phyloP scores from a whole-genome alignment of 2,113 vertebrate genomes.

The Oncorhynchus nerka region DNA sequence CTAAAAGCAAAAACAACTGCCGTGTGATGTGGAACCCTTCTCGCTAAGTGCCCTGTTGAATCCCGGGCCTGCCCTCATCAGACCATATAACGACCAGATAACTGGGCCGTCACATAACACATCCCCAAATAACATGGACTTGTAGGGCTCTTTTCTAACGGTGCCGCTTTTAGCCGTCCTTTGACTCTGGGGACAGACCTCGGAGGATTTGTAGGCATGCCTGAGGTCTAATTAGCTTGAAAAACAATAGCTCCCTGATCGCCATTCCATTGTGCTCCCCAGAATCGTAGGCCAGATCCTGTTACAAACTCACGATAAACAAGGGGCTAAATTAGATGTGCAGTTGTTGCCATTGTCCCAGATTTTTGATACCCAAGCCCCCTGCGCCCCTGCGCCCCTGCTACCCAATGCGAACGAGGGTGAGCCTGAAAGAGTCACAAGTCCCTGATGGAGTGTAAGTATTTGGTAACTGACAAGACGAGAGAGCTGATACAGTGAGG shows the following conservation, averaged over 20 bases:
- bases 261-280: conserved; percentile 74
- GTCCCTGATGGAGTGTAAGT: conserved; percentile 72
- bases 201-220: conserved; percentile 61
- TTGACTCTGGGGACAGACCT: conserved; percentile 58
- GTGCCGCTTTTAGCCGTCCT: conserved; percentile 73
- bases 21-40: conserved; percentile 30
- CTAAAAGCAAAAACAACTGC: conserved; percentile 65
- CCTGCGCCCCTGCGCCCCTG: conserved; percentile 16
- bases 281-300: conserved; percentile 73
- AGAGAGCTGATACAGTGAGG: conserved; percentile 60
- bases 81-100: conserved; percentile 64
- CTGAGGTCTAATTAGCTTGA: conserved; percentile 77
- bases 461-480: conserved; percentile 68
- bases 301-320: conserved; percentile 79
- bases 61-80: conserved; percentile 21
- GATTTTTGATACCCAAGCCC: conserved; percentile 74
- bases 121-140: conserved; percentile 75
- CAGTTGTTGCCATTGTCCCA: conserved; percentile 82
- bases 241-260: conserved; percentile 83
- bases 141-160: conserved; percentile 75
- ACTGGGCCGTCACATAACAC: conserved; percentile 63
- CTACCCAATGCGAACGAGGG: conserved; percentile 16
- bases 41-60: conserved; percentile 33
- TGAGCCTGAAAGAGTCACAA: conserved; percentile 52
- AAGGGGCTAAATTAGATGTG: conserved; percentile 78